phyloP scores from a whole-genome alignment of 2,888 invertebrate species.

The Poecilobothrus nobilitatus region DNA sequence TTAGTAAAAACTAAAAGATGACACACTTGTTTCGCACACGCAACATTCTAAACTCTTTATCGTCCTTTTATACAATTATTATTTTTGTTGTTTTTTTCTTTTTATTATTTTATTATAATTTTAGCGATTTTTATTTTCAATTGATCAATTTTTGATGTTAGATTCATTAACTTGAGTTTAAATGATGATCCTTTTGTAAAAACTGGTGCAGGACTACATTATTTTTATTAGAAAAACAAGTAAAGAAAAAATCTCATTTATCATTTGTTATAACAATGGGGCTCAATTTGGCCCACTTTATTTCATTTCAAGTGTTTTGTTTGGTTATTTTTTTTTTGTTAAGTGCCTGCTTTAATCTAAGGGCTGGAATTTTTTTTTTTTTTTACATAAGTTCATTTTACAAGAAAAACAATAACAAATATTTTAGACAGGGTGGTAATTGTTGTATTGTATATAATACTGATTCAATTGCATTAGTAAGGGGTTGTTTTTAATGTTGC shows the following conservation, averaged over 20 bases:
- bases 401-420: too few relatives aligned
- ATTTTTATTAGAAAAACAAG: background rate
- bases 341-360: too few relatives aligned
- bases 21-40: background rate
- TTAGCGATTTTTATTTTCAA: background rate
- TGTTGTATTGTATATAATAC: background rate
- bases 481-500: background rate
- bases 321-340: slow-evolving; percentile 8
- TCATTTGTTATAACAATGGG: slow-evolving; percentile 21
- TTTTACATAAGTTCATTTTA: too few relatives aligned
- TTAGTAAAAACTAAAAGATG: background rate
- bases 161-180: background rate
- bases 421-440: background rate
- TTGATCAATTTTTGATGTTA: slow-evolving; percentile 4
- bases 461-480: background rate
- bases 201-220: background rate
- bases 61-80: too few relatives aligned
- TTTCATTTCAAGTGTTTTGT: slow-evolving; percentile 21
- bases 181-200: too few relatives aligned
- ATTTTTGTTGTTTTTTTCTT: background rate
- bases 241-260: slow-evolving; percentile 13
- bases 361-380: too few relatives aligned
- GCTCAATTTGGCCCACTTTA: slow-evolving; percentile 24
- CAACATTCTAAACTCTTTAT: background rate
- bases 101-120: background rate